Percentiles rank a stretch among this genome's conserved stretches.
Conservation (phyloP, 1,140 invertebrate species). For the Drosophila virilis region DNA sequence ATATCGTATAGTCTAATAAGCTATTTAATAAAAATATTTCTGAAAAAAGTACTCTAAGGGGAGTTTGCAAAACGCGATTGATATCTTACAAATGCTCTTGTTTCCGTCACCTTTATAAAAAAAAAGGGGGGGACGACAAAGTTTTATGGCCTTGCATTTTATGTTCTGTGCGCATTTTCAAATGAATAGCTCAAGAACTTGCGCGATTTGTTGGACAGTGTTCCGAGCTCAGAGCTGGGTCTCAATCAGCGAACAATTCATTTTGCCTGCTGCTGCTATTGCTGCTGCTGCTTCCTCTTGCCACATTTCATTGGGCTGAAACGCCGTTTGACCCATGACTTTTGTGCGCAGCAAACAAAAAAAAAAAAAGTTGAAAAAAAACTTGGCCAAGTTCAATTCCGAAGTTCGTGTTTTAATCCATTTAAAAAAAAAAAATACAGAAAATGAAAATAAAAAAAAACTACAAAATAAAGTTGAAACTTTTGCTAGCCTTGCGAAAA, state of each 20-base stretch:
- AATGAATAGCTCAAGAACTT: not conserved
- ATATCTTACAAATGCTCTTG: too few species aligned
- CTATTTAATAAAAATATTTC: too few species aligned
- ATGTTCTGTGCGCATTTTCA: too few species aligned
- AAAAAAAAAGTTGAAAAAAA: slow-evolving; percentile 24
- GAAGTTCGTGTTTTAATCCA: slow-evolving; percentile 55
- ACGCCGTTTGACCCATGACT: slow-evolving; percentile 38
- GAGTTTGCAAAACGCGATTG: too few species aligned
- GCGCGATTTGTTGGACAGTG: not conserved
- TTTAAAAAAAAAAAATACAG: slow-evolving; percentile 28
- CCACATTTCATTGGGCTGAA: slow-evolving; percentile 3
- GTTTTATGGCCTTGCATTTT: too few species aligned
- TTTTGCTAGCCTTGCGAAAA: slow-evolving; percentile 61
- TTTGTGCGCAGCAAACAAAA: slow-evolving; percentile 10
- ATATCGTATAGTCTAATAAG: too few species aligned
- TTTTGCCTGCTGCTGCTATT: not conserved
- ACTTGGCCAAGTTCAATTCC: slow-evolving; percentile 64
- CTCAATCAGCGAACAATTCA: not conserved
- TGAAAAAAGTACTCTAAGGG: too few species aligned
- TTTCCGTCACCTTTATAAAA: too few species aligned
- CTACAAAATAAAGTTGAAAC: slow-evolving; percentile 54
- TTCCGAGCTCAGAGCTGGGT: not conserved
- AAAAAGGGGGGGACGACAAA: not conserved
- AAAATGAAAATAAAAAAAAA: slow-evolving; percentile 39
- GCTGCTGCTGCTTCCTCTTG: not conserved